These are phyloP conservation scores for Latrodectus geometricus DNA, from an alignment of 1,140 invertebrate species.

Conservation along the genomic window DNA sequence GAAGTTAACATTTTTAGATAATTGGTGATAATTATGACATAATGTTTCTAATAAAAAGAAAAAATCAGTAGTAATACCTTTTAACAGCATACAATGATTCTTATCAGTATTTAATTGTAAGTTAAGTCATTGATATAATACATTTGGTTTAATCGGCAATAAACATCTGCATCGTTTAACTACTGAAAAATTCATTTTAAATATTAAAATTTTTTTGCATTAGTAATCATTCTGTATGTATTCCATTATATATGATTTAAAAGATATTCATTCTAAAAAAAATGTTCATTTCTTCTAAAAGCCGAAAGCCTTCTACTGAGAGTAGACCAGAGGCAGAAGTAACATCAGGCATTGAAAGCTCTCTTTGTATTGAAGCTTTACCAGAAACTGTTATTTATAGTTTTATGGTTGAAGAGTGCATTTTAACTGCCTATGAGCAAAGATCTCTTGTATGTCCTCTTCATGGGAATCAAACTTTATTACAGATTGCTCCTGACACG, in stretches of 20 bases:
- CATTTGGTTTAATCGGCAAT: too few species aligned
- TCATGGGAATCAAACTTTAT: constrained; percentile 79
- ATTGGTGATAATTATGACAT: too few species aligned
- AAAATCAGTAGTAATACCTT: too few species aligned
- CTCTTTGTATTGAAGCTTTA: constrained; percentile 46
- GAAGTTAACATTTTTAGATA: too few species aligned
- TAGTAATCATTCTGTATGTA: not conserved
- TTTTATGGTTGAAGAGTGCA: constrained; percentile 94
- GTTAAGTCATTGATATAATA: too few species aligned
- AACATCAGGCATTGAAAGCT: constrained; percentile 51
- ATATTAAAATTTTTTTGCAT: not conserved
- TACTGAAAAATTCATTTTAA: not conserved
- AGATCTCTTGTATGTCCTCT: constrained; percentile 79
- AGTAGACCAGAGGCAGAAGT: constrained; percentile 74
- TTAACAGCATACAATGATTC: too few species aligned
- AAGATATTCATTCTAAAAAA: not conserved
- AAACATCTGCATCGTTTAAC: not conserved
- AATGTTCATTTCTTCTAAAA: constrained; percentile 69
- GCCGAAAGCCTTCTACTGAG: constrained; percentile 84
- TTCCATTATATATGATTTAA: not conserved
- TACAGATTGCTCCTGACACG: constrained; percentile 85
- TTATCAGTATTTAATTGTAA: too few species aligned
- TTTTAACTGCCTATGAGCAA: constrained; percentile 83
- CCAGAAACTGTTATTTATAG: constrained; percentile 68
- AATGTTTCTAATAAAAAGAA: too few species aligned